Base-by-base conservation (phyloP, 2,888 invertebrate species). In the Megalurothrips usitatus region DNA sequence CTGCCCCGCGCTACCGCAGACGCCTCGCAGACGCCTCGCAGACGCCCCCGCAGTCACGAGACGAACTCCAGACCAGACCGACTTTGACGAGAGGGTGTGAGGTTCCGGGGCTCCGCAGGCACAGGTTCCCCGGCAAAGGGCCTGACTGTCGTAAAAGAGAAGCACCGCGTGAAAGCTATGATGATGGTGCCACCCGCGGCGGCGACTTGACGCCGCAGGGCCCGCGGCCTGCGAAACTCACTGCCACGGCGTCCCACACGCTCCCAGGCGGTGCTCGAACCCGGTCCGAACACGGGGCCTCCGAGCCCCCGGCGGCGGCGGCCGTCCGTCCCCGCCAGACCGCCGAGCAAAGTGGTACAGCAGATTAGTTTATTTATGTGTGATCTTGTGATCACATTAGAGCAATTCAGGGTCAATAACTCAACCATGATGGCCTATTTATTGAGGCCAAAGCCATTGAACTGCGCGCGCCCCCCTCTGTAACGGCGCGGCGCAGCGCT, bases 351-450 rank as follows among this genome's bases (percentile, higher is more conserved):
- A 43, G 34, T 43, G 34, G 34, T 43, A 43, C 34, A 43, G 34
- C 68, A 26, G 26, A 75, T 75, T 75, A 75, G 68, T 75, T 75
- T 75, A 75, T 75, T 75, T 75, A 75, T 75, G 68, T 75, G 68
- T 75, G 68, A 26, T 26, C 68, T 12, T 26, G 68, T 75, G 68
- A 75, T 75, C 68, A 12, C 68, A 75, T 75, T 75, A 75, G 68
- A 10, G 68, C 26, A 75, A 75, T 75, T 75, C 68, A 75, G 68
- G 68, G 68, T 26, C 68, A 75, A 75, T 75, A 75, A 75, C 68
- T 75, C 68, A 75, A 26, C 68, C 68, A n/a, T 75, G 68, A 75
- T 75, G 68, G 68, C 68, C 68, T 75, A 75, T 75, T 75, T 75
- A 75, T 75, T 75, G 68, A n/a, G 58, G 68, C 23, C 68, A 26